These are phyloP conservation scores for Danionella dracula DNA, from an alignment of 2,797 vertebrate species.

Conservation along the genomic window DNA sequence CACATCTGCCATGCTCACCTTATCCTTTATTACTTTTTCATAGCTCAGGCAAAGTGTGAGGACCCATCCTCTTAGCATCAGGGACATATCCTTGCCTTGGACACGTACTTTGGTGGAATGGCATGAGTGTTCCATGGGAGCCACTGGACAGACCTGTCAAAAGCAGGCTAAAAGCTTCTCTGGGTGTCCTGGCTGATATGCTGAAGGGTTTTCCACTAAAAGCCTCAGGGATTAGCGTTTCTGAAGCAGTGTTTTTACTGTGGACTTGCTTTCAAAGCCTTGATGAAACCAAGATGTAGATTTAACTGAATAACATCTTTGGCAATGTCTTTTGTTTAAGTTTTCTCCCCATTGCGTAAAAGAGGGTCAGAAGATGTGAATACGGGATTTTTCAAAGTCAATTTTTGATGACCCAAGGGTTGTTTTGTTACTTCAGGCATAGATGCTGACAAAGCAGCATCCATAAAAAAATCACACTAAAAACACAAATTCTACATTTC, in stretches of 20 bases:
- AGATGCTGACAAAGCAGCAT: too few species aligned
- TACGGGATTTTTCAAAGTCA: too few species aligned
- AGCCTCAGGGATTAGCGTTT: conserved; percentile 7
- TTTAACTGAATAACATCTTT: too few species aligned
- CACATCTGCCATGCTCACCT: conserved; percentile 25
- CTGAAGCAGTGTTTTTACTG: neutral
- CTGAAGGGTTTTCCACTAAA: conserved; percentile 15
- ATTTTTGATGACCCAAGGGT: too few species aligned
- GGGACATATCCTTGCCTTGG: conserved; percentile 21
- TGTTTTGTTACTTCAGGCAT: too few species aligned
- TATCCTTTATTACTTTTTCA: conserved; percentile 30
- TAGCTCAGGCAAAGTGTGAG: neutral
- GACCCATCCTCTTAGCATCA: conserved; percentile 7
- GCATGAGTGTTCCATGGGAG: conserved; percentile 6
- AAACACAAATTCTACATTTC: too few species aligned
- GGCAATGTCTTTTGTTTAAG: too few species aligned
- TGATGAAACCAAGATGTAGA: neutral
- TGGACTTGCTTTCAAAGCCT: neutral
- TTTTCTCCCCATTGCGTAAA: too few species aligned
- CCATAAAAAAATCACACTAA: too few species aligned
- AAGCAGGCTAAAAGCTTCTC: conserved; percentile 11
- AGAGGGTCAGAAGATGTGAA: too few species aligned
- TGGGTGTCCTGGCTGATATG: neutral
- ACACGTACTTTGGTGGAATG: conserved; percentile 1
- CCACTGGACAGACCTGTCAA: conserved; percentile 22